Percentiles rank a stretch among this genome's conserved stretches.
These are phyloP conservation scores for Tribolium freemani DNA, from an alignment of 2,888 invertebrate genomes.

Conservation along the genomic window DNA sequence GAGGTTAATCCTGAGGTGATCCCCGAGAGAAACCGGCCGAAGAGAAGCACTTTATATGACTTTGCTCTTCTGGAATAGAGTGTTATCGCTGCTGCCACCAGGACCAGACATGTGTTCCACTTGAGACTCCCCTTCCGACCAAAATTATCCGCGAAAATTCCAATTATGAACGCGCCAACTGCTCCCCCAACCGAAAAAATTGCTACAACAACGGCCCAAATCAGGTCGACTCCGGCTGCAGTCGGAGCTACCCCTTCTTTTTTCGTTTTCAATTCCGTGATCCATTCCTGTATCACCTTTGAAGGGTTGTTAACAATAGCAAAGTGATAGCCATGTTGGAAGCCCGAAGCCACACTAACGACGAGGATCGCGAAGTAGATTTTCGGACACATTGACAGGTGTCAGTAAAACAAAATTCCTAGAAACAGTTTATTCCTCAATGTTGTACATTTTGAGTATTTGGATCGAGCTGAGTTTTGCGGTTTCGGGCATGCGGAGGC, in stretches of 20 bases:
- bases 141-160: background rate
- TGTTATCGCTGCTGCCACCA: background rate
- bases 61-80: background rate
- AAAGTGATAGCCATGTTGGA: background rate
- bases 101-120: background rate
- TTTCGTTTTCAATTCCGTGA: background rate
- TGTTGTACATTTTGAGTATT: background rate
- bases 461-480: background rate
- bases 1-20: background rate
- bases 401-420: background rate
- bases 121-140: constrained; percentile 7
- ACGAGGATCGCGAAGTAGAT: background rate
- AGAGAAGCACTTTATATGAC: constrained; percentile 12
- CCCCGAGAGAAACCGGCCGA: constrained; percentile 8
- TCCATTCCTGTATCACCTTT: background rate
- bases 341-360: background rate
- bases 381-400: background rate
- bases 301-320: background rate
- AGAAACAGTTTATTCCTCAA: background rate
- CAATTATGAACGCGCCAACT: constrained; percentile 4
- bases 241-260: background rate
- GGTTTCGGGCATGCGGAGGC: background rate
- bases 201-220: background rate
- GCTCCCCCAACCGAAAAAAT: constrained; percentile 7
- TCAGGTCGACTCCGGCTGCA: background rate